Base-by-base conservation (phyloP, 2,113 vertebrate genomes). In the Carassius gibelio region DNA sequence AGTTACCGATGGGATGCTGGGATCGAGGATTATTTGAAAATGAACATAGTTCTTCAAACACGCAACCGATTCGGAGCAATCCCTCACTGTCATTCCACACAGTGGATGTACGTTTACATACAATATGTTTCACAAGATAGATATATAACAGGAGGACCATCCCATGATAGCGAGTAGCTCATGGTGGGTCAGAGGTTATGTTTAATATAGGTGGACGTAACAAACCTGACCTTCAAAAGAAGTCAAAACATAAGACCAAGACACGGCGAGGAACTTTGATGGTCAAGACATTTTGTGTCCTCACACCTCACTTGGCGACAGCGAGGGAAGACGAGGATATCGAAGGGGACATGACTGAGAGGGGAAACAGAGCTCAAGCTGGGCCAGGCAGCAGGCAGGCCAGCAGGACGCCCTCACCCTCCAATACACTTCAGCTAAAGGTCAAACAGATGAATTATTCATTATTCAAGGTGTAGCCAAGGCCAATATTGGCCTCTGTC, bases 11-110 rank as follows among this genome's bases (percentile, higher is more conserved):
- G 55, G 57, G 87, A 89, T 83, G 81, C 92, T 94, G 91, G 95
- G 92, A 93, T 84, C 90, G 94, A 94, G 94, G 94, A 96, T 95
- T 94, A 95, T 96, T 95, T 95, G 80, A 82, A 82, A 82, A 82
- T 6, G 48, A 48, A 82, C 14, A 23, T 42, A 26, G 42, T 50
- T 68, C 79, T 66, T 69, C 79, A 81, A 68, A 48, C 17, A 30
- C 5, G 4, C 61, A 66, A 81, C 61, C 42, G 50, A 21, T 30
- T 81, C n/a, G 52, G 62, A 81, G 59, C 79, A 81, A 81, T 81
- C 79, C 50, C 42, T 81, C 79, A 81, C 38, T 52, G 79, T 48
- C 79, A 48, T 48, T 81, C 23, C 6, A 13, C 66, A 82, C 23
- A 17, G 4, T 57, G 34, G 5, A 17, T 15, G 8, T 23, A 23